Evolutionary conservation across 2,888 invertebrate genomes (phyloP).

Genomic region (Nycteola revayana): DNA sequence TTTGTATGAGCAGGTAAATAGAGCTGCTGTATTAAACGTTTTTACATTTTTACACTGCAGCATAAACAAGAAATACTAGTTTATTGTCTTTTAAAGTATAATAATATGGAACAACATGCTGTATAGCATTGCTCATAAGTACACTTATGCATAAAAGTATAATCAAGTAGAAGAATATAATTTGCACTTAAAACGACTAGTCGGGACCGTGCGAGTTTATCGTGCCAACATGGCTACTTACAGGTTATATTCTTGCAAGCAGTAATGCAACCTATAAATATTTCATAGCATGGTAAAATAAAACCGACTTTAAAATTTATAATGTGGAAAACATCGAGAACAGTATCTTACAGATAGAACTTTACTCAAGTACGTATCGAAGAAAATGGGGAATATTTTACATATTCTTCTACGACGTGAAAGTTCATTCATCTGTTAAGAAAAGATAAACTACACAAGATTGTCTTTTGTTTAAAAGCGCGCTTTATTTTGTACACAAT

Average conservation of each 20-base stretch:
- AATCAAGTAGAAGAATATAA: background rate
- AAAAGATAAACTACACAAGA: slow-evolving; percentile 54
- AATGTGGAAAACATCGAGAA: slow-evolving; percentile 43
- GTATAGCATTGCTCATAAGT: background rate
- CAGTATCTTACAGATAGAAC: slow-evolving; percentile 39
- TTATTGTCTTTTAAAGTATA: too few relatives aligned
- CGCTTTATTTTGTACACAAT: slow-evolving; percentile 13
- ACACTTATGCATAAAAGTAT: background rate
- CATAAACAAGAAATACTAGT: too few relatives aligned
- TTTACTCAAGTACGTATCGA: slow-evolving; percentile 34
- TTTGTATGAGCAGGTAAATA: background rate
- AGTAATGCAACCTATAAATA: slow-evolving; percentile 19
- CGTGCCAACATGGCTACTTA: slow-evolving; percentile 5
- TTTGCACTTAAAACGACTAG: slow-evolving; percentile 11
- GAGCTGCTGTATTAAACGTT: background rate
- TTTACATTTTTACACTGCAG: too few relatives aligned
- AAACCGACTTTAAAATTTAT: slow-evolving; percentile 33
- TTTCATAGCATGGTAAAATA: slow-evolving; percentile 22
- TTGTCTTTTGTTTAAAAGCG: slow-evolving; percentile 23
- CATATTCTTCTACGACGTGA: slow-evolving; percentile 53
- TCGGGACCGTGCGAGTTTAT: slow-evolving; percentile 2
- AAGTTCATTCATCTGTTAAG: slow-evolving; percentile 63
- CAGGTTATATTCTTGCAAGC: slow-evolving; percentile 16
- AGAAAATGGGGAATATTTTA: slow-evolving; percentile 38
- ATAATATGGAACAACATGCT: too few relatives aligned